phyloP scores from a whole-genome alignment of 2,797 vertebrate species.

The Clarias pachynema region DNA sequence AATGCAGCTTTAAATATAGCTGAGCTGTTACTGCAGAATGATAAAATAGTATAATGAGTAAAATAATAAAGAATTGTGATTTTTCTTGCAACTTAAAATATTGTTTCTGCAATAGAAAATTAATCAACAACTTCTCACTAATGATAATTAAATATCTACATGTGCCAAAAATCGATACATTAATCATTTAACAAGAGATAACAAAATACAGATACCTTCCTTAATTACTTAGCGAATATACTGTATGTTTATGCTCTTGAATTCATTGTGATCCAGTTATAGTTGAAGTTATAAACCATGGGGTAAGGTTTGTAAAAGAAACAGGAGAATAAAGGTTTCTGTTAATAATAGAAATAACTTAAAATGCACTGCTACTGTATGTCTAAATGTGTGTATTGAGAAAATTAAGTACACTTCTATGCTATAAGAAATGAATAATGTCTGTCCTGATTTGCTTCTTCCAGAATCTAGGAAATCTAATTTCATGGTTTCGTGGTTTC shows the following conservation, averaged over 20 bases:
- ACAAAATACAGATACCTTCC: not conserved
- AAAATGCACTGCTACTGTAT: not conserved
- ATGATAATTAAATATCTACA: not conserved
- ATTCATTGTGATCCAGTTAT: too few relatives aligned
- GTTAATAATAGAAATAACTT: not conserved
- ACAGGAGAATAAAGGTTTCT: not conserved
- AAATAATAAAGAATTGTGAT: not conserved
- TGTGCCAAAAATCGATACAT: too few relatives aligned
- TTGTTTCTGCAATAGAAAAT: not conserved
- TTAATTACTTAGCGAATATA: too few relatives aligned
- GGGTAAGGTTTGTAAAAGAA: not conserved
- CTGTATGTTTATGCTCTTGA: not conserved
- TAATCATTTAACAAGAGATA: not conserved
- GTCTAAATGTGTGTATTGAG: not conserved
- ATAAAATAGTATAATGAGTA: not conserved
- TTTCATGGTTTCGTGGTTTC: slow-evolving; percentile 20
- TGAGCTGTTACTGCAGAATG: not conserved
- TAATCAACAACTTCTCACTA: not conserved
- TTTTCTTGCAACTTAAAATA: not conserved
- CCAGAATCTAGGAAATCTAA: slow-evolving; percentile 32
- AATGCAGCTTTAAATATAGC: not conserved
- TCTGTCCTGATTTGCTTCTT: slow-evolving; percentile 15
- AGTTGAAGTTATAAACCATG: too few relatives aligned
- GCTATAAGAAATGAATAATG: slow-evolving; percentile 3
- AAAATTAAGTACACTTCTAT: not conserved